Evolutionary conservation across 92 coral and sea anemone species (phyloP).

Genomic region (Phymanthus crucifer): DNA sequence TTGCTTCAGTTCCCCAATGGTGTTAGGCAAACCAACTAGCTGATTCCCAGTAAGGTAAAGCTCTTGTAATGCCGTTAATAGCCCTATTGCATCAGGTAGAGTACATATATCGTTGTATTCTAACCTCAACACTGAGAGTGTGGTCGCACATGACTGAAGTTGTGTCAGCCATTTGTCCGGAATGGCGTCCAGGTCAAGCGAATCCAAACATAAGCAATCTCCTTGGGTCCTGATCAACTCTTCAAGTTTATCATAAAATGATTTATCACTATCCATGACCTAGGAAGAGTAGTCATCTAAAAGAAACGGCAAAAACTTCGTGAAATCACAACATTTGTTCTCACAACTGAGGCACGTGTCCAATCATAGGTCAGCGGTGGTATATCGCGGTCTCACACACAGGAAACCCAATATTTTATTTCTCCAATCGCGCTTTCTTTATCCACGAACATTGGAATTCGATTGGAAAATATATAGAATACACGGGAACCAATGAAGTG

Average conservation of each 20-base stretch:
- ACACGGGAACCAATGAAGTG: too few relatives aligned
- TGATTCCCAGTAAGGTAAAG: conserved; percentile 80
- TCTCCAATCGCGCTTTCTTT: too few relatives aligned
- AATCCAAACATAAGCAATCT: conserved; percentile 43
- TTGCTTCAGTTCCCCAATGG: conserved; percentile 37
- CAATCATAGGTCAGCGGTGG: too few relatives aligned
- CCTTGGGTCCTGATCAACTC: conserved; percentile 28
- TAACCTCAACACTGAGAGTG: conserved; percentile 48
- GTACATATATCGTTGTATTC: conserved; percentile 78
- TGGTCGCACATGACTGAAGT: conserved; percentile 8
- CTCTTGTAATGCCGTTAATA: conserved; percentile 51
- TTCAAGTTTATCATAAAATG: conserved; percentile 27
- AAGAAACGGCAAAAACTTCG: too few relatives aligned
- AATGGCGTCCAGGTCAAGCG: conserved; percentile 58
- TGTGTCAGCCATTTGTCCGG: conserved; percentile 58
- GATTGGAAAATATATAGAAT: too few relatives aligned
- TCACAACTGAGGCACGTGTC: too few relatives aligned
- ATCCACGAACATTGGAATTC: too few relatives aligned
- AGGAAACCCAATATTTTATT: too few relatives aligned
- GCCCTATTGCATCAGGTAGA: conserved; percentile 65
- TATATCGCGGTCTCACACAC: too few relatives aligned
- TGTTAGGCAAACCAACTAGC: conserved; percentile 58
- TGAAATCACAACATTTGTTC: too few relatives aligned
- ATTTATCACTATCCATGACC: conserved; percentile 45
- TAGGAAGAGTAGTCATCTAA: too few relatives aligned